These are phyloP conservation scores for Rhinogobio ventralis DNA, from an alignment of 2,797 vertebrate genomes.

Conservation along the genomic window DNA sequence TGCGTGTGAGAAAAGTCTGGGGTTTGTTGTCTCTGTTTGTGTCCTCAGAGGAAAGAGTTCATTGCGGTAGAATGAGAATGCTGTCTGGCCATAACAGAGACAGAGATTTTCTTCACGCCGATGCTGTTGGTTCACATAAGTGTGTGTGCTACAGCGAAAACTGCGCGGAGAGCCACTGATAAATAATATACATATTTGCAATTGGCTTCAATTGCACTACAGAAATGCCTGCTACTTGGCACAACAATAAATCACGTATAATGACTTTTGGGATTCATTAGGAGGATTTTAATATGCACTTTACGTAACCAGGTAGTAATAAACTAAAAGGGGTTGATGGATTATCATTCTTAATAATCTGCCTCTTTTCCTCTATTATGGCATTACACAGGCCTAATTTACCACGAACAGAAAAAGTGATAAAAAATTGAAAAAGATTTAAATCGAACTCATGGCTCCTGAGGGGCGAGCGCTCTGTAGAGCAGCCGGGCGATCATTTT, in stretches of 20 bases:
- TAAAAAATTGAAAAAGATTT: slow-evolving; percentile 79
- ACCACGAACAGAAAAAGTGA: slow-evolving; percentile 68
- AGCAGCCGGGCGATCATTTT: slow-evolving; percentile 23
- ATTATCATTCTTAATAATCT: slow-evolving; percentile 15
- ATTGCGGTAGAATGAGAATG: slow-evolving; percentile 45
- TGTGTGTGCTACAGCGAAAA: slow-evolving; percentile 12
- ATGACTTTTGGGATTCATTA: slow-evolving; percentile 45
- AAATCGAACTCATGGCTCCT: slow-evolving; percentile 70
- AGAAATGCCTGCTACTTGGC: slow-evolving; percentile 6
- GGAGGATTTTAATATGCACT: slow-evolving; percentile 32
- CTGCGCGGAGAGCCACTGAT: slow-evolving; percentile 45
- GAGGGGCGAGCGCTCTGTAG: slow-evolving; percentile 47
- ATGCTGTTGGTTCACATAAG: not conserved
- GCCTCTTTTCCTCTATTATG: slow-evolving; percentile 66
- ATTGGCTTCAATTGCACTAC: slow-evolving; percentile 19
- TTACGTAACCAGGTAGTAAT: slow-evolving; percentile 43
- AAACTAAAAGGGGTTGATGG: slow-evolving; percentile 30
- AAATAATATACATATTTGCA: slow-evolving; percentile 56
- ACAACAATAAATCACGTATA: slow-evolving; percentile 31
- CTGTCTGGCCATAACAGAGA: slow-evolving; percentile 42
- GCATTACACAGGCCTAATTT: slow-evolving; percentile 73
- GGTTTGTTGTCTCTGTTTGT: slow-evolving; percentile 28
- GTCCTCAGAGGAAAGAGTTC: slow-evolving; percentile 34
- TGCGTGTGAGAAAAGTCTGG: slow-evolving; percentile 21
- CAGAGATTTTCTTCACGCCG: slow-evolving; percentile 34